Conservation (phyloP, 2,113 vertebrate genomes). For the Epinephelus fuscoguttatus region DNA sequence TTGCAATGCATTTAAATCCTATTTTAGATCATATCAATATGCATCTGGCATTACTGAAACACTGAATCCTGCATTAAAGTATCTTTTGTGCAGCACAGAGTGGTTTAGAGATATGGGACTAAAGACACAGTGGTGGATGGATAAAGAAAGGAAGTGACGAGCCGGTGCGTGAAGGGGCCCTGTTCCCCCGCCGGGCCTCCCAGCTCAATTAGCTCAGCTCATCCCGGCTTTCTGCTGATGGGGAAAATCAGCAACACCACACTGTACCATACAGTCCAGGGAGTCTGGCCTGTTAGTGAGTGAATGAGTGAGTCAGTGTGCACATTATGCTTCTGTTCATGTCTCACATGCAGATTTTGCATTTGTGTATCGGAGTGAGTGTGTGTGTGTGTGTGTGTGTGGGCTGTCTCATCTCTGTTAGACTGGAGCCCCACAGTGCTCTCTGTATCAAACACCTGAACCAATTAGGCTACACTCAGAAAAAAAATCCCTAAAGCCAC, state of each 20-base stretch:
- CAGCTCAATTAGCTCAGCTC: constrained; percentile 85
- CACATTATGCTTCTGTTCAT: constrained; percentile 66
- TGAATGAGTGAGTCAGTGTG: constrained; percentile 64
- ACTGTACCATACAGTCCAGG: constrained; percentile 64
- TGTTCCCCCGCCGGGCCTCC: constrained; percentile 74
- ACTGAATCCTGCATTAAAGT: constrained; percentile 18
- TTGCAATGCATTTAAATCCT: constrained; percentile 7
- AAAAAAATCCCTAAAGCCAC: constrained; percentile 61
- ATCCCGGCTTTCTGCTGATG: constrained; percentile 83
- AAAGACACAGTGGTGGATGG: constrained; percentile 49
- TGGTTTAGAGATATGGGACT: constrained; percentile 67
- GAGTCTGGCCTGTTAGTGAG: constrained; percentile 74
- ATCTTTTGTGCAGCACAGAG: constrained; percentile 43
- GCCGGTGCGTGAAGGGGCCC: constrained; percentile 64
- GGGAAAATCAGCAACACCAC: constrained; percentile 71
- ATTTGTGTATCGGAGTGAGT: constrained; percentile 42
- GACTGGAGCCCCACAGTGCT: constrained; percentile 73
- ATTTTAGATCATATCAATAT: constrained; percentile 17
- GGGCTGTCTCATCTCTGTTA: constrained; percentile 56
- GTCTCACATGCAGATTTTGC: constrained; percentile 66
- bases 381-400: constrained; percentile 24
- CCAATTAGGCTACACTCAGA: constrained; percentile 72
- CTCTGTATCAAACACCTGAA: constrained; percentile 76
- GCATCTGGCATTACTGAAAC: constrained; percentile 16
- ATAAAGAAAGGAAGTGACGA: constrained; percentile 81